These are phyloP conservation scores for Clarias magur DNA, from an alignment of 2,113 vertebrate genomes.

Conservation along the genomic window DNA sequence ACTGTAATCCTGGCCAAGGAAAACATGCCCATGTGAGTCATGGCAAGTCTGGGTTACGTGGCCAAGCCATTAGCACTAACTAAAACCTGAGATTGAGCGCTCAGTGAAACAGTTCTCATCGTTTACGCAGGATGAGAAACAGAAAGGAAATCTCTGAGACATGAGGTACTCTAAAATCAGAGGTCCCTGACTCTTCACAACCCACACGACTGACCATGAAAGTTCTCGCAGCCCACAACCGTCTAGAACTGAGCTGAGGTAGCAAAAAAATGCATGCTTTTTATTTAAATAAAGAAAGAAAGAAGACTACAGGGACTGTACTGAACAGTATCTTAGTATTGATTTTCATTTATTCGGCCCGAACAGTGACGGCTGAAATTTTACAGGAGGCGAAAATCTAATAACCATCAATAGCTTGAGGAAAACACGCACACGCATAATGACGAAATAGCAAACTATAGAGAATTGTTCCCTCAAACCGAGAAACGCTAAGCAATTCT, in stretches of 20 bases:
- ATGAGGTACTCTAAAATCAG: neutral
- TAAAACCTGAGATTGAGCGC: neutral
- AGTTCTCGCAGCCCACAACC: neutral
- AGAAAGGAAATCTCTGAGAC: neutral
- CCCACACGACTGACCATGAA: neutral
- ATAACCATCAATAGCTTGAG: neutral
- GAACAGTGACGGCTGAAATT: neutral
- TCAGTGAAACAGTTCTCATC: neutral
- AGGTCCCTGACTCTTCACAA: neutral
- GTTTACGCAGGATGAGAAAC: neutral
- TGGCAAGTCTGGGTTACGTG: neutral
- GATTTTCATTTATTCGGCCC: neutral
- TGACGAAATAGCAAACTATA: neutral
- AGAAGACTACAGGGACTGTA: neutral
- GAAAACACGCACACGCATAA: neutral
- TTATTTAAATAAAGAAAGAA: neutral
- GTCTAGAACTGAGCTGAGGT: neutral
- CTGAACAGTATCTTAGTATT: neutral
- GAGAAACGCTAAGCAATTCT: neutral
- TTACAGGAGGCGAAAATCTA: neutral
- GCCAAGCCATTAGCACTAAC: neutral
- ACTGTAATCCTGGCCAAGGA: neutral
- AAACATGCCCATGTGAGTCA: neutral
- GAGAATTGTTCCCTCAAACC: neutral
- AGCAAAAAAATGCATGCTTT: neutral